Evolutionary conservation across 2,113 vertebrate genomes (phyloP).

Genomic region (Epinephelus lanceolatus): DNA sequence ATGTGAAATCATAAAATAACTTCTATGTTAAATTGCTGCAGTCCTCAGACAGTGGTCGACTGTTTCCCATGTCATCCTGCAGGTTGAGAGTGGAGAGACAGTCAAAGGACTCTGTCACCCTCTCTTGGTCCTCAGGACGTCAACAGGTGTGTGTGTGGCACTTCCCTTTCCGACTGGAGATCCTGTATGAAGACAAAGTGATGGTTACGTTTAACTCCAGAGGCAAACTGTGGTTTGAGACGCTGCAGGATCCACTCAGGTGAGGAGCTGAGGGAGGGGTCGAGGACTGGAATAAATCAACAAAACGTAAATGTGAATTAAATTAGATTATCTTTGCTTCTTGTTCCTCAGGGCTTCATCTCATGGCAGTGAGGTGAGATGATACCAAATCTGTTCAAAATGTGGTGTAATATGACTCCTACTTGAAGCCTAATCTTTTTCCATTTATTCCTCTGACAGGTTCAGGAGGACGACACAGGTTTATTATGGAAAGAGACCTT

Average conservation of each 20-base stretch:
- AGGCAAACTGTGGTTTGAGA: slow-evolving; percentile 90
- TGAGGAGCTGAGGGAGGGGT: slow-evolving; percentile 57
- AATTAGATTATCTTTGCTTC: not conserved
- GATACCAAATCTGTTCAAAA: not conserved
- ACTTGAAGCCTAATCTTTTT: not conserved
- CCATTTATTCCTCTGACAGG: slow-evolving; percentile 45
- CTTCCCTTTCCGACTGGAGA: slow-evolving; percentile 88
- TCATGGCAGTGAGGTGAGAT: slow-evolving; percentile 57
- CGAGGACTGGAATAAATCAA: rapidly evolving
- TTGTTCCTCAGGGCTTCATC: not conserved
- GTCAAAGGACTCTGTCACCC: slow-evolving; percentile 76
- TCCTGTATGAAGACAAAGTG: slow-evolving; percentile 84
- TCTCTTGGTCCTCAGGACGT: slow-evolving; percentile 81
- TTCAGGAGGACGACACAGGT: slow-evolving; percentile 78
- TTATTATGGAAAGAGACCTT: slow-evolving; percentile 90
- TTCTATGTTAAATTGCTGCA: not conserved
- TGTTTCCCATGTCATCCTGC: slow-evolving; percentile 41
- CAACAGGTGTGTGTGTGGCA: slow-evolving; percentile 82
- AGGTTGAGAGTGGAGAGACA: slow-evolving; percentile 85
- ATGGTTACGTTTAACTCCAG: slow-evolving; percentile 89
- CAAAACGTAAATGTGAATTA: rapidly evolving
- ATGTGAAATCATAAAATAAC: not conserved
- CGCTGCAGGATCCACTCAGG: slow-evolving; percentile 79
- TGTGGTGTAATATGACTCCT: not conserved
- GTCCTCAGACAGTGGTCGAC: not conserved